Conservation (phyloP, 2,888 invertebrate genomes). For the Petrophora chlorosata region DNA sequence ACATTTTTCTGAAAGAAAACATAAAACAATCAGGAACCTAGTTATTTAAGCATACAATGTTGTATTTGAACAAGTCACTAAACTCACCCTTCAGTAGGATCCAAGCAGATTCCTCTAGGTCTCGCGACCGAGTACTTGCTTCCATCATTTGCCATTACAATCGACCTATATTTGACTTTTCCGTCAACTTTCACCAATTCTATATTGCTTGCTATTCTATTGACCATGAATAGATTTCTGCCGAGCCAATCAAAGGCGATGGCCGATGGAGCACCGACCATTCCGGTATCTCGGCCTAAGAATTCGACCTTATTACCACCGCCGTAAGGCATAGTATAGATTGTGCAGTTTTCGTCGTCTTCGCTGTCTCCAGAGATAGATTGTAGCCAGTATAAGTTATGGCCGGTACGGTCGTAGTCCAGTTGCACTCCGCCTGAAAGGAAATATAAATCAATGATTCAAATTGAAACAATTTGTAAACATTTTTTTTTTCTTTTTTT, state of each 20-base stretch:
- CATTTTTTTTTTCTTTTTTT: too few relatives aligned
- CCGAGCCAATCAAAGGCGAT: constrained; percentile 99
- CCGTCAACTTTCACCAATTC: constrained; percentile 95
- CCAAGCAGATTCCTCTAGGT: constrained; percentile 94
- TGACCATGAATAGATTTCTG: constrained; percentile 96
- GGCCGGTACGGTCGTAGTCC: constrained; percentile 95
- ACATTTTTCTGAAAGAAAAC: constrained; percentile 86
- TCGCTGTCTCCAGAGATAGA: constrained; percentile 86
- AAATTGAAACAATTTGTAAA: neutral
- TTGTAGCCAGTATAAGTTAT: constrained; percentile 94
- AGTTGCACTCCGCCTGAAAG: constrained; percentile 90
- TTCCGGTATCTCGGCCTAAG: constrained; percentile 91
- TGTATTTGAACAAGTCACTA: neutral
- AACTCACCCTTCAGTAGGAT: constrained; percentile 94
- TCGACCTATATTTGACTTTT: constrained; percentile 91
- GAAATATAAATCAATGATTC: neutral
- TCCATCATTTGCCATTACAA: constrained; percentile 95
- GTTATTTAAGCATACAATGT: too few relatives aligned
- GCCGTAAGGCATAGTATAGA: constrained; percentile 92
- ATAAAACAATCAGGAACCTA: too few relatives aligned
- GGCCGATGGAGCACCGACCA: constrained; percentile 95
- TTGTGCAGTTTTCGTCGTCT: constrained; percentile 92
- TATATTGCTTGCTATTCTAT: constrained; percentile 94
- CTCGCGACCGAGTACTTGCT: constrained; percentile 92
- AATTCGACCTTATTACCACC: constrained; percentile 91